Percentiles rank a stretch among this genome's conserved stretches.
Evolutionary conservation across 2,113 vertebrate species (phyloP).

Genomic region (Trogon melanurus): DNA sequence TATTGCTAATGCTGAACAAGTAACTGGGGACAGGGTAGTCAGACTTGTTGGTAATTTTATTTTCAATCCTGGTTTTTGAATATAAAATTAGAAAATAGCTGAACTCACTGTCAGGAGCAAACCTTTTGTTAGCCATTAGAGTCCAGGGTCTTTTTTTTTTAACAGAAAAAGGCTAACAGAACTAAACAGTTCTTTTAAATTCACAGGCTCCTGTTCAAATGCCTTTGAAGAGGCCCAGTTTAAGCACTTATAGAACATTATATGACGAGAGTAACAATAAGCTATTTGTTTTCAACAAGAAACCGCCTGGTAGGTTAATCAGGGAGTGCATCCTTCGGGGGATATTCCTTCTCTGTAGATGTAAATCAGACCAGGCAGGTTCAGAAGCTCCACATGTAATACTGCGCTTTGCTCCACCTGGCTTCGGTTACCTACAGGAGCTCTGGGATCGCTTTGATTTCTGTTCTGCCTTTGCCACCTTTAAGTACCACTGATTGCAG

Average conservation of each 20-base stretch:
- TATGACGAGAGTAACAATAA: constrained; percentile 42
- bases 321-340: constrained; percentile 49
- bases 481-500: background rate
- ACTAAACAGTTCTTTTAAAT: background rate
- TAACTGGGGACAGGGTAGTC: background rate
- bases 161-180: constrained; percentile 35
- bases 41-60: background rate
- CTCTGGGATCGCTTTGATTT: background rate
- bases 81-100: constrained; percentile 12
- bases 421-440: background rate
- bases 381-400: background rate
- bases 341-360: background rate
- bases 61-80: background rate
- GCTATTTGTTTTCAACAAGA: constrained; percentile 45
- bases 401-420: constrained; percentile 4
- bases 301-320: constrained; percentile 45
- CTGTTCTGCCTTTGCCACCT: background rate
- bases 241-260: background rate
- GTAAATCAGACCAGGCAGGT: constrained; percentile 7
- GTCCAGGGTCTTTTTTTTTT: background rate
- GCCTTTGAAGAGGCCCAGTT: constrained; percentile 10
- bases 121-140: background rate
- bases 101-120: background rate
- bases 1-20: background rate
- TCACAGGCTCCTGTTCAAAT: background rate